Evolutionary conservation across 35 echinoderm and acorn worm genomes (phyloP).

Genomic region (Anneissia japonica): DNA sequence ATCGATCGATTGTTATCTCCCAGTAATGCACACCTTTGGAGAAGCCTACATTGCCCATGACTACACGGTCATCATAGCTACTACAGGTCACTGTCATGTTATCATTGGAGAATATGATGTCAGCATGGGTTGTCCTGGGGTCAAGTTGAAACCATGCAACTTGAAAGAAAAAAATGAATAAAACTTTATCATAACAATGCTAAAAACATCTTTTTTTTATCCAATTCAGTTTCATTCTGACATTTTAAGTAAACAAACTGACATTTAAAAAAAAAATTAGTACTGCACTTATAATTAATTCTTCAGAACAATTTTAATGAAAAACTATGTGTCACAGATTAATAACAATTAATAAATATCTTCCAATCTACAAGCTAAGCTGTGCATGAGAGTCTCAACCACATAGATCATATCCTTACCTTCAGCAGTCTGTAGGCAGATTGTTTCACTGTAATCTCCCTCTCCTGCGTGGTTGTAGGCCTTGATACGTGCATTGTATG

Average conservation of each 20-base stretch:
- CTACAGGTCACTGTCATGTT: constrained; percentile 95
- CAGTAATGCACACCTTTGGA: constrained; percentile 97
- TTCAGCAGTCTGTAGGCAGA: constrained; percentile 93
- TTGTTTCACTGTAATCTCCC: constrained; percentile 84
- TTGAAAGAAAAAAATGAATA: constrained; percentile 51
- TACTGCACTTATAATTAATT: too few species aligned
- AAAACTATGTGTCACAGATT: too few species aligned
- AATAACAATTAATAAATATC: too few species aligned
- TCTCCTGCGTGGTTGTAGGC: constrained; percentile 95
- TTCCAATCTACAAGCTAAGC: too few species aligned
- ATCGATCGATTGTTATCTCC: constrained; percentile 95
- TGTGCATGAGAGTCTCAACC: too few species aligned
- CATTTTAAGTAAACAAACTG: too few species aligned
- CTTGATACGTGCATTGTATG: constrained; percentile 86
- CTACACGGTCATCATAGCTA: constrained; percentile 77
- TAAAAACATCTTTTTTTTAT: too few species aligned
- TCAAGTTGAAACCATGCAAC: constrained; percentile 97
- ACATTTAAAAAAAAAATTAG: too few species aligned
- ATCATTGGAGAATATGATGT: constrained; percentile 89
- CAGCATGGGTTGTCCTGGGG: constrained; percentile 81
- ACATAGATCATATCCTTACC: constrained; percentile 47
- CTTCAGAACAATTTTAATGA: too few species aligned
- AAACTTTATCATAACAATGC: too few species aligned
- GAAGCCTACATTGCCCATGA: constrained; percentile 93
- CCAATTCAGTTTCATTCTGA: too few species aligned